These are phyloP conservation scores for Thecocarcelia acutangulata DNA, from an alignment of 2,888 invertebrate genomes.

Conservation along the genomic window DNA sequence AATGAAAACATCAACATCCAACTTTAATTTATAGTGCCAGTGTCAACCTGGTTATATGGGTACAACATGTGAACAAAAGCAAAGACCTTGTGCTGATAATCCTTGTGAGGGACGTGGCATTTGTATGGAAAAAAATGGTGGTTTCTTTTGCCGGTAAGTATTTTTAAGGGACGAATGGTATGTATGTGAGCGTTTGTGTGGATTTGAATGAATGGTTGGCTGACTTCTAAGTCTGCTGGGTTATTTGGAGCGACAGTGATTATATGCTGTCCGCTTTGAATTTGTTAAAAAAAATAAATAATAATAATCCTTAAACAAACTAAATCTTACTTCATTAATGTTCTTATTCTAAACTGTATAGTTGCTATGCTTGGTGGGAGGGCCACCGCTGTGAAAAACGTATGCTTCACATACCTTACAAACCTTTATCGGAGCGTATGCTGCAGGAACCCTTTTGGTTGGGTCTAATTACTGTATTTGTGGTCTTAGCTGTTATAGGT, in stretches of 20 bases:
- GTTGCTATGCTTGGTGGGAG: slow-evolving; percentile 89
- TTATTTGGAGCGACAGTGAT: slow-evolving; percentile 12
- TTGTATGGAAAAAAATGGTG: slow-evolving; percentile 86
- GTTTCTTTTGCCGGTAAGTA: slow-evolving; percentile 85
- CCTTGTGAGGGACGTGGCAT: slow-evolving; percentile 90
- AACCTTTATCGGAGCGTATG: slow-evolving; percentile 90
- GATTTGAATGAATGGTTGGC: neutral
- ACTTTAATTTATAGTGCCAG: slow-evolving; percentile 82
- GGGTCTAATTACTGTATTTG: slow-evolving; percentile 91
- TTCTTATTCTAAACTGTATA: slow-evolving; percentile 66
- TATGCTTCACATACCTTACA: slow-evolving; percentile 87
- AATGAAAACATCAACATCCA: neutral
- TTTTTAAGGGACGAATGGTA: neutral
- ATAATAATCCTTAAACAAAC: slow-evolving; percentile 14
- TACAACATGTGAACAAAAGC: slow-evolving; percentile 85
- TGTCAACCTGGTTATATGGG: slow-evolving; percentile 88
- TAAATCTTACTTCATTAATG: slow-evolving; percentile 27
- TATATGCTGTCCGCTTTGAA: neutral
- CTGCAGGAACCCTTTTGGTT: slow-evolving; percentile 94
- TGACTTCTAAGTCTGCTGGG: neutral
- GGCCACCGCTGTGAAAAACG: slow-evolving; percentile 87
- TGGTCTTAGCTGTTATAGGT: slow-evolving; percentile 89
- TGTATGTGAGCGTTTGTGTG: neutral
- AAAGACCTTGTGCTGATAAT: slow-evolving; percentile 86
- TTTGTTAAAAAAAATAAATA: slow-evolving; percentile 12